Evolutionary conservation across 2,113 vertebrate genomes (phyloP).

Genomic region (Motacilla alba): DNA sequence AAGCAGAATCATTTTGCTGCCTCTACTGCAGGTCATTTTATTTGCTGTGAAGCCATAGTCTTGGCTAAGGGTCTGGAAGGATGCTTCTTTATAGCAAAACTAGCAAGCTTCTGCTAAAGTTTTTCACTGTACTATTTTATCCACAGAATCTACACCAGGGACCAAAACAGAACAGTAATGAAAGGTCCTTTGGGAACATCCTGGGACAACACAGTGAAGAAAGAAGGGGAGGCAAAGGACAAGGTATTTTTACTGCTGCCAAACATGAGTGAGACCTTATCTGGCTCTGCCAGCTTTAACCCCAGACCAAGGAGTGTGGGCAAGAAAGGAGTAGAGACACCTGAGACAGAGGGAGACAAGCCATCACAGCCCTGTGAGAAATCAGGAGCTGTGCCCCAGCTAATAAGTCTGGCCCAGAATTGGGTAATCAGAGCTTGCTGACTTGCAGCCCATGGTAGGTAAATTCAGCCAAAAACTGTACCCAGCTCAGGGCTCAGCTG

Average conservation of each 20-base stretch:
- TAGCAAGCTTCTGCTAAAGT: neutral
- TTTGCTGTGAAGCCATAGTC: neutral
- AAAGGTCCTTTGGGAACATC: neutral
- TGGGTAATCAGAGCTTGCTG: neutral
- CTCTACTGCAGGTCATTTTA: neutral
- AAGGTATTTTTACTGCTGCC: neutral
- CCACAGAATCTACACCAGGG: neutral
- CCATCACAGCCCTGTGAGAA: neutral
- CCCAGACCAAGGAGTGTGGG: neutral
- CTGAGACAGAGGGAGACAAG: neutral
- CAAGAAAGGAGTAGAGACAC: neutral
- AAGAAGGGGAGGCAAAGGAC: neutral
- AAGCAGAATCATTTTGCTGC: neutral
- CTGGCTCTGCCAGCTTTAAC: neutral
- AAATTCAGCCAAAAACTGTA: neutral
- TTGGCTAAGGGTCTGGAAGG: neutral
- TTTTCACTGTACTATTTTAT: neutral
- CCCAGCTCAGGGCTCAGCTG: accelerated
- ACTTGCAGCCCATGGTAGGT: neutral
- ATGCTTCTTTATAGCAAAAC: neutral
- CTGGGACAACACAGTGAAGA: neutral
- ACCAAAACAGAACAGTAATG: neutral
- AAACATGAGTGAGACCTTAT: neutral
- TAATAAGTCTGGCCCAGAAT: neutral
- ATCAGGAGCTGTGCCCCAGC: neutral